Conservation (phyloP, 2,113 vertebrate genomes). For the Sphyrna mokarran region DNA sequence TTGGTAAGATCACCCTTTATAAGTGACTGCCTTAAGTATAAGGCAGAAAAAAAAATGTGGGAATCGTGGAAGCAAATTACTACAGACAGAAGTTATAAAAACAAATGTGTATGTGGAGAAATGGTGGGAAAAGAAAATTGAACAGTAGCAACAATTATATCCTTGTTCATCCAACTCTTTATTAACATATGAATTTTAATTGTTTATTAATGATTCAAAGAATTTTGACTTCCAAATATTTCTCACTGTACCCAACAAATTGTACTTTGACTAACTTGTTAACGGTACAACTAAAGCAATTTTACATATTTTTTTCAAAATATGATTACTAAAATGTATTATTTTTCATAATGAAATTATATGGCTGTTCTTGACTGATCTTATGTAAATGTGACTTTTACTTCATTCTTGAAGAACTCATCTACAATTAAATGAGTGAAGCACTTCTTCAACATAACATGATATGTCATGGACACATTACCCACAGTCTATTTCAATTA, state of each 20-base stretch:
- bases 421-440: not conserved
- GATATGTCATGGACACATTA: not conserved
- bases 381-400: not conserved
- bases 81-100: not conserved
- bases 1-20: too few relatives aligned
- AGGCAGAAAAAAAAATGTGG: not conserved
- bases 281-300: not conserved
- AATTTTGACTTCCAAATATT: not conserved
- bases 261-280: not conserved
- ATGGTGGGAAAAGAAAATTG: not conserved
- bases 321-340: not conserved
- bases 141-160: not conserved
- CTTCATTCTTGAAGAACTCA: not conserved
- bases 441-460: not conserved
- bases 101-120: not conserved
- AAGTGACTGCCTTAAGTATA: not conserved
- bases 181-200: too few relatives aligned
- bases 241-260: not conserved
- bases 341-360: not conserved
- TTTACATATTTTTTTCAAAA: not conserved
- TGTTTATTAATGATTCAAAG: not conserved
- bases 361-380: not conserved
- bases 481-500: not conserved
- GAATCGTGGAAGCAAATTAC: not conserved
- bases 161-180: not conserved